phyloP scores from a whole-genome alignment of 2,888 invertebrate genomes.

The Aplocera efformata region DNA sequence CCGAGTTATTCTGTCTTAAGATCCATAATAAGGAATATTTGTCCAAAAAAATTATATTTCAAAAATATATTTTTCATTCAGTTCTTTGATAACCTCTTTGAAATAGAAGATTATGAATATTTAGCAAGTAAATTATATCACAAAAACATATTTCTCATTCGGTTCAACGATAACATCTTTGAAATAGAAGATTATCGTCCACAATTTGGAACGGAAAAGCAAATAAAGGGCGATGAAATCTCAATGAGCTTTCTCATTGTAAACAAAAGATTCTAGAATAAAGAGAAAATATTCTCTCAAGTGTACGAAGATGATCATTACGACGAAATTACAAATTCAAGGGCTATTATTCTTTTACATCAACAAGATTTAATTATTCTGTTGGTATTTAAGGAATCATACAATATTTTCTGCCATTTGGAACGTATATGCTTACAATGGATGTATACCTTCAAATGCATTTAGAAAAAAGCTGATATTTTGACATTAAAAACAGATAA shows the following conservation, averaged over 20 bases:
- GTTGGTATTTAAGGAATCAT: too few species aligned
- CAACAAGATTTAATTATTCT: not conserved
- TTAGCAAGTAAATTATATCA: too few species aligned
- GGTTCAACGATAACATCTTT: not conserved
- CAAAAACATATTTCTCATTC: not conserved
- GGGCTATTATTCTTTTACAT: slow-evolving; percentile 3
- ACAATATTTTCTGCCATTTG: too few species aligned
- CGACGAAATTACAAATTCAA: slow-evolving; percentile 9
- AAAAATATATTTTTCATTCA: not conserved
- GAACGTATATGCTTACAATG: too few species aligned
- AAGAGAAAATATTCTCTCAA: slow-evolving; percentile 9
- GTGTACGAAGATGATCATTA: slow-evolving; percentile 12
- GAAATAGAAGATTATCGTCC: not conserved
- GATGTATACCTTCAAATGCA: too few species aligned
- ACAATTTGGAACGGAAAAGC: slow-evolving; percentile 3
- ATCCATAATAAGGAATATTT: too few species aligned
- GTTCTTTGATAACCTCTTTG: too few species aligned
- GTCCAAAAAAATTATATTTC: too few species aligned
- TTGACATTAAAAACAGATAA: too few species aligned
- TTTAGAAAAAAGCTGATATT: too few species aligned
- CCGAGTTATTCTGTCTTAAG: too few species aligned
- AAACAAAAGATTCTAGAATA: slow-evolving; percentile 12
- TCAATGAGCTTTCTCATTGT: slow-evolving; percentile 9
- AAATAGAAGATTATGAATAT: too few species aligned
- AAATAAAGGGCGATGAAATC: slow-evolving; percentile 9